Percentiles rank a stretch among this genome's conserved stretches.
These are phyloP conservation scores for Hesperophylax magnus DNA, from an alignment of 1,140 invertebrate species.

Conservation along the genomic window DNA sequence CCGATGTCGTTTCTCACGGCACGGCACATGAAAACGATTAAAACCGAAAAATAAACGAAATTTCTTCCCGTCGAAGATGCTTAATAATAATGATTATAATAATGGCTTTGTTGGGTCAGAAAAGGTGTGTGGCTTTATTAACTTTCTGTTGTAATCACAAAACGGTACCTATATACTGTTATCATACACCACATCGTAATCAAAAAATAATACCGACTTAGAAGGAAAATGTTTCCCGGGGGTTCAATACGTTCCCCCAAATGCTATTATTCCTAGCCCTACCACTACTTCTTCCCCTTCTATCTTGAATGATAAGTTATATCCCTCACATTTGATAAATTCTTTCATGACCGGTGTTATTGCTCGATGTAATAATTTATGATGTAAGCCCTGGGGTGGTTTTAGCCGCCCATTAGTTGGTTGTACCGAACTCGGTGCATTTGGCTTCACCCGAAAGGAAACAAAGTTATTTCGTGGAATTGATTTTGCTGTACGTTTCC, in stretches of 20 bases:
- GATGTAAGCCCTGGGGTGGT: conserved; percentile 9
- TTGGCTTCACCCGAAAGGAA: neutral
- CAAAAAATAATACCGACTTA: conserved; percentile 48
- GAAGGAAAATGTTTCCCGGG: conserved; percentile 49
- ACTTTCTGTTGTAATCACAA: conserved; percentile 30
- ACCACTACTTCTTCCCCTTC: conserved; percentile 23
- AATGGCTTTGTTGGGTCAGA: neutral
- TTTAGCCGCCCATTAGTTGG: neutral
- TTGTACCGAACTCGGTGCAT: neutral
- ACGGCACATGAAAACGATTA: no score
- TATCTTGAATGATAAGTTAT: conserved; percentile 45
- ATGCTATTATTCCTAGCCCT: conserved; percentile 47
- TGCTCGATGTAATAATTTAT: conserved; percentile 54
- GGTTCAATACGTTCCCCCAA: conserved; percentile 47
- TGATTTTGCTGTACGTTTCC: conserved; percentile 23
- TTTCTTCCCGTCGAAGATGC: no score
- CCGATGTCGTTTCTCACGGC: no score
- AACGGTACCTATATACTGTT: neutral
- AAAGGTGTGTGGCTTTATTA: conserved; percentile 20
- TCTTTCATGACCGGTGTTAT: conserved; percentile 55
- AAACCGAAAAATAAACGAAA: no score
- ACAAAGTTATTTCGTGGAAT: conserved; percentile 8
- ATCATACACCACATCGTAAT: conserved; percentile 52
- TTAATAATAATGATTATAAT: neutral
- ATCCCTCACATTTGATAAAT: conserved; percentile 52